Percentiles rank a stretch among this genome's conserved stretches.
phyloP scores from a whole-genome alignment of 2,797 vertebrate species.

The Syngnathus acus region DNA sequence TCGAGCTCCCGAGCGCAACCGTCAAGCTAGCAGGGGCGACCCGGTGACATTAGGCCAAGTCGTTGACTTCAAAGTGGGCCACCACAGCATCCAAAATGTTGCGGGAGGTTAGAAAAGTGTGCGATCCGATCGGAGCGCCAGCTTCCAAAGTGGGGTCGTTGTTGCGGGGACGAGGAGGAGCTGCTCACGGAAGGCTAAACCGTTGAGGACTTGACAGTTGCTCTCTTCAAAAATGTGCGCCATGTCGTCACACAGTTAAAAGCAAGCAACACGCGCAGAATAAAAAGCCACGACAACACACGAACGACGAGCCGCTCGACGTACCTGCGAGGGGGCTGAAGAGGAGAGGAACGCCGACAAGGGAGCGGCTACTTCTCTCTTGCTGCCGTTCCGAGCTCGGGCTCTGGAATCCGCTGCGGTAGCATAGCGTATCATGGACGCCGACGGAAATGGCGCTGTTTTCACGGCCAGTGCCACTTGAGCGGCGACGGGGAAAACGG shows the following conservation, averaged over 20 bases:
- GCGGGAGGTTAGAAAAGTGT: too few relatives aligned
- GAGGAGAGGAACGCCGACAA: constrained; percentile 54
- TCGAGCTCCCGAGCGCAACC: constrained; percentile 12
- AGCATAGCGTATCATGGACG: constrained; percentile 73
- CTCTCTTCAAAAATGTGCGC: constrained; percentile 58
- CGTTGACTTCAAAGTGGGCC: neutral
- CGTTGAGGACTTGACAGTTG: constrained; percentile 45
- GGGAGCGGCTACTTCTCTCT: constrained; percentile 75
- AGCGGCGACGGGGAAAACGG: constrained; percentile 47
- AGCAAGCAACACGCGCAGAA: constrained; percentile 5
- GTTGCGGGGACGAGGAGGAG: constrained; percentile 61
- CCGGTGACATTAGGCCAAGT: constrained; percentile 22
- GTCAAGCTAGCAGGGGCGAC: constrained; percentile 23
- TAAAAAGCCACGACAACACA: neutral
- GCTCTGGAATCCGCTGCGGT: constrained; percentile 75
- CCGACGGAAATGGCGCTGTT: constrained; percentile 69
- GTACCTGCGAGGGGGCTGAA: constrained; percentile 67
- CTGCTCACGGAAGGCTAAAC: constrained; percentile 34
- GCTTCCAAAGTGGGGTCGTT: constrained; percentile 28
- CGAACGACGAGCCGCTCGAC: constrained; percentile 4
- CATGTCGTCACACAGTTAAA: constrained; percentile 49
- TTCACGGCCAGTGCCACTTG: constrained; percentile 44
- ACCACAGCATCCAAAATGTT: neutral
- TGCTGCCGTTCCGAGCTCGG: constrained; percentile 74
- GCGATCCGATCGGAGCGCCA: neutral